phyloP scores from a whole-genome alignment of 2,797 vertebrate species.

The Falco concolor region DNA sequence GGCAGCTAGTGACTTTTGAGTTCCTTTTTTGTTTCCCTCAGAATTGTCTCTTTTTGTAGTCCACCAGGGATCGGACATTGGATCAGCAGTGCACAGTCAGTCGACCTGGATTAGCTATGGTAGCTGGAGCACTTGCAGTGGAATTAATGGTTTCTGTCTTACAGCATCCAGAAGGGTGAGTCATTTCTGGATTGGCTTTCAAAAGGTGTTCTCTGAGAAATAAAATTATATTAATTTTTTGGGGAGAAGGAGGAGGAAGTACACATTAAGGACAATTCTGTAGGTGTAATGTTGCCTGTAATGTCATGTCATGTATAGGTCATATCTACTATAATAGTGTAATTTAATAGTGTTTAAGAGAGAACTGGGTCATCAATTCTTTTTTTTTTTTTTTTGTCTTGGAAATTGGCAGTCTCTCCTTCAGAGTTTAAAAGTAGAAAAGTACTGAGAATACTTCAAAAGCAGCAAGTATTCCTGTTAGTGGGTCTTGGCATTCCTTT shows the following conservation, averaged over 20 bases:
- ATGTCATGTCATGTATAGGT: neutral
- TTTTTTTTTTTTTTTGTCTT: neutral
- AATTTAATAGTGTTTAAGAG: neutral
- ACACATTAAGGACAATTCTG: neutral
- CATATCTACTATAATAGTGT: neutral
- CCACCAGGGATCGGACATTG: constrained; percentile 92
- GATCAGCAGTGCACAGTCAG: constrained; percentile 99
- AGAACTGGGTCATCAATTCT: neutral
- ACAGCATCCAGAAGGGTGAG: constrained; percentile 95
- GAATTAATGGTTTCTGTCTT: constrained; percentile 96
- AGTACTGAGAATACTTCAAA: neutral
- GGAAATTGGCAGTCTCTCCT: neutral
- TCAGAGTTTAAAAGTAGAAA: neutral
- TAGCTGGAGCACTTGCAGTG: constrained; percentile 93
- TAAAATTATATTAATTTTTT: neutral
- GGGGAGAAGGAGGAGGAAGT: neutral
- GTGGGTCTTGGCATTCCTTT: neutral
- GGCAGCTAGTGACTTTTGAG: neutral
- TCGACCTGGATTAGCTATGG: constrained; percentile 92
- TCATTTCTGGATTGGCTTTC: neutral
- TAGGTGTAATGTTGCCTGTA: neutral
- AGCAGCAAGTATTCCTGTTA: neutral
- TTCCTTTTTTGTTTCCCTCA: neutral
- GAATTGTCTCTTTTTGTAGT: constrained; percentile 74
- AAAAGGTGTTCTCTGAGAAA: neutral